Percentiles rank a stretch among this genome's conserved stretches.
Conservation (phyloP, 1,140 invertebrate genomes). For the Dermatophagoides farinae region DNA sequence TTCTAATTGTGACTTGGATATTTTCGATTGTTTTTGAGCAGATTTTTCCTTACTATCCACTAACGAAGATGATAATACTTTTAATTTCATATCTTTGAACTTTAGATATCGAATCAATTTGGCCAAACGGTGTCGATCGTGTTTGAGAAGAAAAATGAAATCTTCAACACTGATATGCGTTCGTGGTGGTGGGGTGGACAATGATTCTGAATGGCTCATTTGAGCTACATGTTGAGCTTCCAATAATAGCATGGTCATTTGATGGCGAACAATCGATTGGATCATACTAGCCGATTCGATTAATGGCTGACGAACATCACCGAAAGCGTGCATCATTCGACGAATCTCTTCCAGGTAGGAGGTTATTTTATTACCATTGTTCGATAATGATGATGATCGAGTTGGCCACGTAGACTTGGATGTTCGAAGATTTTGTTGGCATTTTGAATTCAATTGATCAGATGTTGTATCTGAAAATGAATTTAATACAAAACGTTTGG, state of each 20-base stretch:
- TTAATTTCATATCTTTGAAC: constrained; percentile 23
- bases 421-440: too few relatives aligned
- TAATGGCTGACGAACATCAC: background rate
- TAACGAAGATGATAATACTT: background rate
- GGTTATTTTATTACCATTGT: background rate
- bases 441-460: too few relatives aligned
- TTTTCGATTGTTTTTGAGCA: too few relatives aligned
- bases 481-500: too few relatives aligned
- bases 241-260: background rate
- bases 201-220: background rate
- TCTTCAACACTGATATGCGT: constrained; percentile 28
- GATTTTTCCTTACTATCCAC: too few relatives aligned
- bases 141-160: constrained; percentile 43
- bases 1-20: too few relatives aligned
- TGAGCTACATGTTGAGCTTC: constrained; percentile 1
- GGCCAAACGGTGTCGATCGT: constrained; percentile 36
- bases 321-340: constrained; percentile 9
- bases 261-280: constrained; percentile 3
- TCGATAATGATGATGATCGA: background rate
- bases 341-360: background rate
- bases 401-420: background rate
- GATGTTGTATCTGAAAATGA: too few relatives aligned
- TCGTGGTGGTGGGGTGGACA: too few relatives aligned
- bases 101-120: constrained; percentile 36
- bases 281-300: constrained; percentile 2